Percentiles rank a stretch among this genome's conserved stretches.
Evolutionary conservation across 2,888 invertebrate species (phyloP).

Genomic region (Theretra japonica): DNA sequence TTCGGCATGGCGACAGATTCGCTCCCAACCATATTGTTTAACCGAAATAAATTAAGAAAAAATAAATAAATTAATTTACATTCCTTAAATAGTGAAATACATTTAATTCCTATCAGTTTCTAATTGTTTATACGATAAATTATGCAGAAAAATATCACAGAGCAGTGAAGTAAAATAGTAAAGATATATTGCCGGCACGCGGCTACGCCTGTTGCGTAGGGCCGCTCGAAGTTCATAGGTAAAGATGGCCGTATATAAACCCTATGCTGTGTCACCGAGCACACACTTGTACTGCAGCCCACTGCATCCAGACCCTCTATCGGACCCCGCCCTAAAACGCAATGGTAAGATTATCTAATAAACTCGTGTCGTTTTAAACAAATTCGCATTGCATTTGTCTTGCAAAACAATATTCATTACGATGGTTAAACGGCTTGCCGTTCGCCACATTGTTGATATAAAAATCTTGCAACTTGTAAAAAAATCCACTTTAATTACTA

Average conservation of each 20-base stretch:
- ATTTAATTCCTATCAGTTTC: conserved; percentile 50
- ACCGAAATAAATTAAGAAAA: no score
- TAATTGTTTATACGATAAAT: conserved; percentile 47
- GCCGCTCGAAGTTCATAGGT: conserved; percentile 83
- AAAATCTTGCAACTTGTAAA: no score
- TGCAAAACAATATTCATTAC: no score
- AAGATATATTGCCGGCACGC: background rate
- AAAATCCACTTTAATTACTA: no score
- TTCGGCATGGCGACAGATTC: no score
- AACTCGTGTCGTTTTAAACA: background rate
- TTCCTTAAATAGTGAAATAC: conserved; percentile 45
- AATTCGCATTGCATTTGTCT: no score
- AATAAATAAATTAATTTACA: conserved; percentile 44
- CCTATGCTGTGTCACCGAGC: conserved; percentile 75
- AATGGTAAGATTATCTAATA: conserved; percentile 54
- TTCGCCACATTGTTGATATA: no score
- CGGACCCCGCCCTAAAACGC: conserved; percentile 46
- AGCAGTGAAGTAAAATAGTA: background rate
- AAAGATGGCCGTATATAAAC: conserved; percentile 80
- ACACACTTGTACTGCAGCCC: conserved; percentile 71
- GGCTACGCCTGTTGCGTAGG: conserved; percentile 39
- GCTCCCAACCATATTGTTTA: no score
- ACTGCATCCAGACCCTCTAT: conserved; percentile 64
- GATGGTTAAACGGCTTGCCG: no score
- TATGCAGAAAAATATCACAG: conserved; percentile 29